Base-by-base conservation (phyloP, 2,888 invertebrate genomes). In the Baronia brevicornis region DNA sequence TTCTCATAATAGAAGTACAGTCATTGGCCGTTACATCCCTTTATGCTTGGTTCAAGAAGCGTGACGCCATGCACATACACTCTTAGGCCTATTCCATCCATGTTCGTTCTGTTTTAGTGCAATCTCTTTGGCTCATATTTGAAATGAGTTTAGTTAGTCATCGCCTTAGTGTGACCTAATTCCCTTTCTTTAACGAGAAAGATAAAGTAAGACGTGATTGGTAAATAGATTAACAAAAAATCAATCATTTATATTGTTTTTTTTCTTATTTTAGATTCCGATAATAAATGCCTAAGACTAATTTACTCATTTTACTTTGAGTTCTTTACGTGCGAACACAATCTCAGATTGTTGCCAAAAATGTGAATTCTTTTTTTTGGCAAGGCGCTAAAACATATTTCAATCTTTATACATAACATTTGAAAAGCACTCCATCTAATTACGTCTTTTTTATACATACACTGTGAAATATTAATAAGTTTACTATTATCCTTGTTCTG, bases 41-140 rank as follows among this genome's bases (percentile, higher is more conserved):
- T 71, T 73, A 74, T 77, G 68, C 73, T 72, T 70, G 78, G 79
- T 68, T 63, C 72, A 75, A 55, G 60, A 50, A 71, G 64, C 80
- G 77, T 73, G 65, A 68, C 80, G 65, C 69, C 72, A 73, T 71
- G 73, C 75, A 67, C 73, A 62, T 60, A 43, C 49, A 67, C 78
- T 79, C 78, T 68, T 75, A 77, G 61, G 71, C 62, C 41, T 40
- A 41, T 52, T 19, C 13, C 8, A 14, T 53, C 48, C 37, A 47
- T 51, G 58, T 59, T 60, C 42, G 50, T 49, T 54, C 63, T 54
- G 57, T 60, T 59, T 67, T 64, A 66, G 61, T 65, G 51, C 53
- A 54, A 44, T 53, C 38, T 40, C 44, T 33, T 28, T 51, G 53
- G 50, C 37, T 54, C 51, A 48, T 36, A 33, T 30, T 31, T 19